Evolutionary conservation across 2,888 invertebrate species (phyloP), one percentile per base, ranked within the genome.

Genomic region (Chrysopilus asiliformis): DNA sequence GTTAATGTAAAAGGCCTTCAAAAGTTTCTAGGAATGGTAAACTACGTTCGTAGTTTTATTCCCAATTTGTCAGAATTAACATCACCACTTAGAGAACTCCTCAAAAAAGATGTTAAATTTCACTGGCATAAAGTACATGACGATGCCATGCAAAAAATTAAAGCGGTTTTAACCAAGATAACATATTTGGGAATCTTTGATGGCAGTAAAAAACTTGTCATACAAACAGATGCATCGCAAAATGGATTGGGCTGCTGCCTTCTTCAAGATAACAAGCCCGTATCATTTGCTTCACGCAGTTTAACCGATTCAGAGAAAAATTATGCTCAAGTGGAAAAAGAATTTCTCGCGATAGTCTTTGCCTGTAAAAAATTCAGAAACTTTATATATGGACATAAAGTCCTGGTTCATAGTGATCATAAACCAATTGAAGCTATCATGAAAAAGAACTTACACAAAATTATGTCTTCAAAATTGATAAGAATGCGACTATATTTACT

Each of bases 11-110:
- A 35, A 8, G 41, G 46, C 14, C 28, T 47, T 6, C 40, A 43
- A 35, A 36, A 41, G 9, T 34, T 48, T 24, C 25, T 46, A 12
- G 46, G 43, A 8, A 42, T 47, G 43, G 36, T 44, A 7, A 47
- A 40, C 10, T 47, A 40, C 36, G 25, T 47, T 16, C 34, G 39
- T 17, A 32, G 36, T 15, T 45, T 39, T 34, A 40, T 47, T 22
- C 31, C 42, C 10, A 43, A 44, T 27, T 35, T 47, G 10, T 42
- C 45, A 12, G 24, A 42, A 19, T 22, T 41, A 27, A 37, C 41
- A 27, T 36, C 33, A 14, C 37, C 40, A n/a, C 28, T 42, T 24
- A 27, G 42, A 22, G 22, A 18, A 4, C 17, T 38, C 4, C 15
- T 41, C 8, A 41, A 37, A 34, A 42, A 42, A 34, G 18, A 43